Base-by-base conservation (phyloP, 2,113 vertebrate genomes). In the Grammomys dolichurus region DNA sequence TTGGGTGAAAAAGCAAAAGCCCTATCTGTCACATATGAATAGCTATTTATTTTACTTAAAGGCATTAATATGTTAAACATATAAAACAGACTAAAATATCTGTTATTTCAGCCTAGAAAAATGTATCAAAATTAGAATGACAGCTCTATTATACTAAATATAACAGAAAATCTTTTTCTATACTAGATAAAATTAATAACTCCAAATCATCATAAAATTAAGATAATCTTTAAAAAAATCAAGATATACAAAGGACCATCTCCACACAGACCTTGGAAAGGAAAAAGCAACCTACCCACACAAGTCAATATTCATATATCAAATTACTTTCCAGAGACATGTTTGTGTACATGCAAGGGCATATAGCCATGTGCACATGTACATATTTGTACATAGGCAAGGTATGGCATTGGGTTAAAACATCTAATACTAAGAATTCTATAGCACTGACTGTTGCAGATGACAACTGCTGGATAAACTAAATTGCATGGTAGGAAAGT, bases 11-110 rank as follows among this genome's bases (percentile, higher is more conserved):
- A 96, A 96, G 76, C 90, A 43, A 95, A 95, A 98, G 97, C 96
- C 95, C 89, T 87, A 98, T 97, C 97, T 94, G 97, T 98, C 98
- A 97, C 82, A 95, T 96, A 94, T 0, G 87, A 95, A 46, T 78
- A 96, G 93, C 95, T 98, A 98, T 98, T 98, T 98, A 97, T 98
- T 98, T 98, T 98, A 91, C 94, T 93, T 88, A 40, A 93, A 97
- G 96, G 48, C 97, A 96, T 96, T 98, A 97, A 97, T 54, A 96
- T 84, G 96, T 16, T 96, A 87, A 97, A 98, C 93, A 96, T 96
- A 97, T 0, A 1, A 98, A 98, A 97, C 90, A 96, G 82, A 96
- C 88, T 96, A 91, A 96, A 95, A 75, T 91, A 97, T 97, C 82
- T 93, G 95, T 40, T 86, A 95, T 90, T 96, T 95, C 20, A 97